A percentile compares a stretch with the other conserved stretches of the same genome.
Evolutionary conservation across 2,797 vertebrate genomes (phyloP).

Genomic region (Brotula barbata): DNA sequence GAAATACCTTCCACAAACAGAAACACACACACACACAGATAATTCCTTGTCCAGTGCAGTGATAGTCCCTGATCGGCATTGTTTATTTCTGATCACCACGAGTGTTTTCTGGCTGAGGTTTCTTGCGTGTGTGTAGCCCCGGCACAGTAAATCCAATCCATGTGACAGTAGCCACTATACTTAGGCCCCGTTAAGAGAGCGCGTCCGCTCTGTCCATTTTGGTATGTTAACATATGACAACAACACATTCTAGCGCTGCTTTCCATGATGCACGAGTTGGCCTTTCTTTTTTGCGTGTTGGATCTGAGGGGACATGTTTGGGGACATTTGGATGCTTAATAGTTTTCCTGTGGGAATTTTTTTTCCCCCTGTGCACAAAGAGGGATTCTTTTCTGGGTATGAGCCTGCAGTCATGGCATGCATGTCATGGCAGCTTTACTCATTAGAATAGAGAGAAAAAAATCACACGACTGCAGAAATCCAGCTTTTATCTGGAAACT

Average conservation of each 20-base stretch:
- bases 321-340: not conserved
- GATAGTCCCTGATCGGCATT: not conserved
- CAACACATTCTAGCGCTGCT: not conserved
- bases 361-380: not conserved
- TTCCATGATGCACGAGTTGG: not conserved
- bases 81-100: not conserved
- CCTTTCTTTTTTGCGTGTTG: not conserved
- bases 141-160: constrained; percentile 31
- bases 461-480: too few relatives aligned
- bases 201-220: constrained; percentile 4
- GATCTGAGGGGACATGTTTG: not conserved
- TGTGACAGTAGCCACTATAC: constrained; percentile 40
- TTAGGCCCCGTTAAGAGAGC: constrained; percentile 15
- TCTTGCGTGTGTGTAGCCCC: constrained; percentile 12
- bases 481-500: too few relatives aligned
- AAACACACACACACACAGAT: not conserved
- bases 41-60: not conserved
- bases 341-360: not conserved
- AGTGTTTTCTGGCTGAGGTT: not conserved
- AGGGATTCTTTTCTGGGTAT: not conserved
- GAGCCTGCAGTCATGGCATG: not conserved
- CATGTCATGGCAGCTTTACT: not conserved
- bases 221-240: not conserved
- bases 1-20: constrained; percentile 15
- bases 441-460: not conserved